Conservation (phyloP, 1,140 invertebrate species). For the Anoplophora glabripennis region DNA sequence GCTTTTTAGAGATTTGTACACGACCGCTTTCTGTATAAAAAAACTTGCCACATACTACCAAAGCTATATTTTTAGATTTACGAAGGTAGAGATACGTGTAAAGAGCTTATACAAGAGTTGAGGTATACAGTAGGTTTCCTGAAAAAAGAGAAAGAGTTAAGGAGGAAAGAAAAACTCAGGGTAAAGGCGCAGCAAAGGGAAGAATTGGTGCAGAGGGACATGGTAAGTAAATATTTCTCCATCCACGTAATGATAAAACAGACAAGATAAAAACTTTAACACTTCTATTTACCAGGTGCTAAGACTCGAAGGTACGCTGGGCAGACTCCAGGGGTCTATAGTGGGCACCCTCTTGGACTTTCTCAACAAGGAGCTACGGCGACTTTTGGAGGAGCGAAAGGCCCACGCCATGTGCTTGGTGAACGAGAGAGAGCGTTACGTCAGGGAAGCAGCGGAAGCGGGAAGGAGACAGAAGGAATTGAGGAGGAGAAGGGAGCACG, state of each 20-base stretch:
- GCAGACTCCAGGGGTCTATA: constrained; percentile 61
- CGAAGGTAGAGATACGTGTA: constrained; percentile 63
- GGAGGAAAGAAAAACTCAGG: constrained; percentile 51
- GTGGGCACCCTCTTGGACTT: constrained; percentile 67
- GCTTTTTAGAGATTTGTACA: not conserved
- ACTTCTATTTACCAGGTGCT: no score
- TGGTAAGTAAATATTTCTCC: constrained; percentile 18
- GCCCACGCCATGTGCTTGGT: constrained; percentile 68
- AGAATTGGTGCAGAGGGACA: constrained; percentile 33
- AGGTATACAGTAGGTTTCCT: constrained; percentile 62
- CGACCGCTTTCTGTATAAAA: not conserved
- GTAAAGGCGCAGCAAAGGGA: constrained; percentile 50
- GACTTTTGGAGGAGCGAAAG: constrained; percentile 67
- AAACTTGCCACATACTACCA: not conserved
- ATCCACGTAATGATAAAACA: no score
- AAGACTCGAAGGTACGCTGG: constrained; percentile 53
- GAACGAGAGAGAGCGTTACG: constrained; percentile 63
- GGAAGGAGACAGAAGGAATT: constrained; percentile 67
- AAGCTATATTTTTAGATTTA: constrained; percentile 56
- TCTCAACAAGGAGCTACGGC: constrained; percentile 69
- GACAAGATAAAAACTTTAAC: no score
- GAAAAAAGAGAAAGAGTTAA: constrained; percentile 49
- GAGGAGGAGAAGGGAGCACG: constrained; percentile 63
- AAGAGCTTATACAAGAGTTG: constrained; percentile 67
- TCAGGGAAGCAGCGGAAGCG: constrained; percentile 70